These are phyloP conservation scores for Ammodytes dubius DNA, from an alignment of 2,113 vertebrate species.

Conservation along the genomic window DNA sequence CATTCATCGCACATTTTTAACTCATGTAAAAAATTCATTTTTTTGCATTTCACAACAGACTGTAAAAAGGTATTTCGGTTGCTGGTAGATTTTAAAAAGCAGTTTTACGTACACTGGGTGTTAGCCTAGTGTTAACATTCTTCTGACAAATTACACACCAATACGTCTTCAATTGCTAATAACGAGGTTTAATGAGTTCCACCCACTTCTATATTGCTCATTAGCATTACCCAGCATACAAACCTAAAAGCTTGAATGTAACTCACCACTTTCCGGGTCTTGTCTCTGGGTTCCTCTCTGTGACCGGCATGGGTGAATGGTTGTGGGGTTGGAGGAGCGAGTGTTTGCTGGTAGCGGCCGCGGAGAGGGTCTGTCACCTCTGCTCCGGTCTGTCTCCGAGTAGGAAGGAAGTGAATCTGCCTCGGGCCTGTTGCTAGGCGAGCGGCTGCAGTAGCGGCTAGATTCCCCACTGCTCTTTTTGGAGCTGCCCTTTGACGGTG, in stretches of 20 bases:
- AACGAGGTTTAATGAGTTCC: not conserved
- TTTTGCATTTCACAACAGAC: too few relatives aligned
- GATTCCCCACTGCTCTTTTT: constrained; percentile 82
- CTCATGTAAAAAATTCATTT: too few relatives aligned
- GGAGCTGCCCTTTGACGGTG: constrained; percentile 88
- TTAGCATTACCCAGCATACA: not conserved
- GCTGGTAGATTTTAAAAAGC: not conserved
- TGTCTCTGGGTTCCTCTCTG: constrained; percentile 90
- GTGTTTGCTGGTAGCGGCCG: constrained; percentile 75
- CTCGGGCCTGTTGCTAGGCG: constrained; percentile 72
- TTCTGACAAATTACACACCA: not conserved
- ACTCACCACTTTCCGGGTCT: constrained; percentile 91
- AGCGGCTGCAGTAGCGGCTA: constrained; percentile 67
- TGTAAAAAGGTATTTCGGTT: not conserved
- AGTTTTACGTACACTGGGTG: not conserved
- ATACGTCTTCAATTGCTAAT: not conserved
- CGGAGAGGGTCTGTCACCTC: constrained; percentile 79
- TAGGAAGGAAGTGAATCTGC: constrained; percentile 86
- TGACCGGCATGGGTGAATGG: constrained; percentile 79
- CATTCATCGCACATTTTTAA: too few relatives aligned
- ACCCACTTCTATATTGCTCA: not conserved
- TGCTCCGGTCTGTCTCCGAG: constrained; percentile 84
- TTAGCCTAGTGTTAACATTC: constrained; percentile 8
- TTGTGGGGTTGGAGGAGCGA: constrained; percentile 83
- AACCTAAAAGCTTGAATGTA: not conserved